A percentile compares a stretch with the other conserved stretches of the same genome.
phyloP scores from a whole-genome alignment of 2,113 vertebrate species.

The Antechinus stuartii region DNA sequence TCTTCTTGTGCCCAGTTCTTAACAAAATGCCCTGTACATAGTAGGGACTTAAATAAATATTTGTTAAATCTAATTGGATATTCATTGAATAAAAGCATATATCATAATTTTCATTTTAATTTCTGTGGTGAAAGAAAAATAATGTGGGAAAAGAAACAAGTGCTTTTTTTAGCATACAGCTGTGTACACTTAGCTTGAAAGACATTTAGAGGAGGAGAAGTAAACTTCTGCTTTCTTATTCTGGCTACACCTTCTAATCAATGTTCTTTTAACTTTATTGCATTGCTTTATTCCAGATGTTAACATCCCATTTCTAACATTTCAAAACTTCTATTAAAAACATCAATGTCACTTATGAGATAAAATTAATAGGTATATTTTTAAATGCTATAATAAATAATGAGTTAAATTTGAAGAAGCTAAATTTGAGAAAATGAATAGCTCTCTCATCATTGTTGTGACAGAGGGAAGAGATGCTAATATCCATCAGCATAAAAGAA shows the following conservation, averaged over 20 bases:
- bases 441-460: constrained; percentile 17
- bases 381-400: constrained; percentile 24
- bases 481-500: not conserved
- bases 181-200: not conserved
- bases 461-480: constrained; percentile 1
- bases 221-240: not conserved
- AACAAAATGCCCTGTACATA: not conserved
- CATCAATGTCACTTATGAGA: not conserved
- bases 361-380: not conserved
- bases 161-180: too few species aligned
- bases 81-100: not conserved
- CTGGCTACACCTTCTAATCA: fast-evolving
- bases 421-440: constrained; percentile 7
- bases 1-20: not conserved
- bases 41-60: not conserved
- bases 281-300: not conserved
- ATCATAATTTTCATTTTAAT: not conserved
- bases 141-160: not conserved
- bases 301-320: constrained; percentile 12
- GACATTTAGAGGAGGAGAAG: not conserved
- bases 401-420: not conserved
- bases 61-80: not conserved
- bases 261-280: not conserved
- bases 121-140: not conserved
- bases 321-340: not conserved